Evolutionary conservation across 2,888 invertebrate species (phyloP).

Genomic region (Leptinotarsa tumamoca): DNA sequence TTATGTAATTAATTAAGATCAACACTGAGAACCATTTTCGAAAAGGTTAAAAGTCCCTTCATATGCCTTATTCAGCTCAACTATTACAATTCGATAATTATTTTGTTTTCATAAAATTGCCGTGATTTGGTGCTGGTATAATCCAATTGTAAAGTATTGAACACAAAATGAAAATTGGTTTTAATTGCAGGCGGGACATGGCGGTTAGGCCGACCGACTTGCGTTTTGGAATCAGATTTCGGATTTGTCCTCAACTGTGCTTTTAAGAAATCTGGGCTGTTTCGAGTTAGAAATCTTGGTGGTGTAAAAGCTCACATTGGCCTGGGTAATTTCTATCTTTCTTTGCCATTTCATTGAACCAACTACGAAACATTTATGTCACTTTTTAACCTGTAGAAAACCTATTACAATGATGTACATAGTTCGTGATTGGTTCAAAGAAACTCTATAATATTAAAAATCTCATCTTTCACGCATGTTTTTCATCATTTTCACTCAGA

Average conservation of each 20-base stretch:
- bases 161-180: constrained; percentile 46
- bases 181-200: constrained; percentile 72
- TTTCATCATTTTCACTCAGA: background rate
- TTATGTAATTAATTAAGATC: no score
- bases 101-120: no score
- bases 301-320: constrained; percentile 91
- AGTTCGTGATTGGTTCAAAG: background rate
- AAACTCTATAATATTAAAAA: background rate
- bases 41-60: no score
- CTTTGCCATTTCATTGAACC: constrained; percentile 40
- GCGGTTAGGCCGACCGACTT: constrained; percentile 79
- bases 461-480: constrained; percentile 15
- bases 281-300: constrained; percentile 90
- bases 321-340: constrained; percentile 76
- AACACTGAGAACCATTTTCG: no score
- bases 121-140: constrained; percentile 19
- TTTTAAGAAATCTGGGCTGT: constrained; percentile 91
- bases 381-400: background rate
- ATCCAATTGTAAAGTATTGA: constrained; percentile 21
- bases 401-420: background rate
- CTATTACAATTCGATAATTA: no score
- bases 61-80: no score
- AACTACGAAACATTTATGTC: background rate
- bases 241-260: constrained; percentile 92
- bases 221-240: constrained; percentile 90